Conservation (phyloP, 1,140 invertebrate genomes). For the Microplitis mediator region DNA sequence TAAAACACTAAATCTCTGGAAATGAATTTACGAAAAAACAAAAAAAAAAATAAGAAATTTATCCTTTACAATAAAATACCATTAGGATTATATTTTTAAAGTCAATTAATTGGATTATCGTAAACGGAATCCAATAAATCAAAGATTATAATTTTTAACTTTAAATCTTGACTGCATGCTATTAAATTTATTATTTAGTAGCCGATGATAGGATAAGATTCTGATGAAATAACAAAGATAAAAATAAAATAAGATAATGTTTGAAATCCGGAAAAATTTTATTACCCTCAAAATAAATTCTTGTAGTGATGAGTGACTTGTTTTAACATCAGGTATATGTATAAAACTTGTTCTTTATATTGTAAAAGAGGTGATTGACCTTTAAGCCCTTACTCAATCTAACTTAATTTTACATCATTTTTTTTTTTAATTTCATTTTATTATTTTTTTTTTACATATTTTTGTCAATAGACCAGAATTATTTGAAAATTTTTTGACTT, state of each 20-base stretch:
- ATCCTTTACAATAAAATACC: too few species aligned
- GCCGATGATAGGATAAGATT: too few species aligned
- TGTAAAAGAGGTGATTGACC: not conserved
- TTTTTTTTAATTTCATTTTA: not conserved
- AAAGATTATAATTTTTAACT: too few species aligned
- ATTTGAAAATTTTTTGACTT: too few species aligned
- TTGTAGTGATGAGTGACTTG: not conserved
- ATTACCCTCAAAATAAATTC: not conserved
- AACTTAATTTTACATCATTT: not conserved
- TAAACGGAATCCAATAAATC: too few species aligned
- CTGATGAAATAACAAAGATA: not conserved
- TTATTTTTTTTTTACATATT: not conserved
- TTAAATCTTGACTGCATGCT: too few species aligned
- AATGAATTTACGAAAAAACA: too few species aligned
- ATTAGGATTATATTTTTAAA: too few species aligned
- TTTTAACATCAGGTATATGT: not conserved
- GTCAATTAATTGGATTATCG: too few species aligned
- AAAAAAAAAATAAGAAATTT: too few species aligned
- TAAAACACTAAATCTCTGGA: too few species aligned
- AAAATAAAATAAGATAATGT: not conserved
- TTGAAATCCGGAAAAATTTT: not conserved
- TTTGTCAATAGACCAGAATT: not conserved
- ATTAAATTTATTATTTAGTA: too few species aligned
- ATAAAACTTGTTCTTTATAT: not conserved
- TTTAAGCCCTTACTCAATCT: not conserved